Evolutionary conservation across 2,888 invertebrate genomes (phyloP), one percentile per base, ranked within the genome.

Genomic region (Congeria kusceri): DNA sequence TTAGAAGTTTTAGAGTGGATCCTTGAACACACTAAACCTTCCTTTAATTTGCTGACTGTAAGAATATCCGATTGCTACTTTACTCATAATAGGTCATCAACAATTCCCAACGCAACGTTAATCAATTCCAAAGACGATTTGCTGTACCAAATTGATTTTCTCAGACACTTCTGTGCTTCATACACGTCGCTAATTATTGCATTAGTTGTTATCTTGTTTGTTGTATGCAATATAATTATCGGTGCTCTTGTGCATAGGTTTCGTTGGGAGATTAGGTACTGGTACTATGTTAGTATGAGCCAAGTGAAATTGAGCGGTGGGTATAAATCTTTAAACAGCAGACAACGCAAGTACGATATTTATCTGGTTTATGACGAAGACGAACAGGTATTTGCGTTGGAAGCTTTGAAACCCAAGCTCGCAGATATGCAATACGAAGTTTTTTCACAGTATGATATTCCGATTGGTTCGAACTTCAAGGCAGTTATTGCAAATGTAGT

Each of bases 241-340:
- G 57, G 58, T 4, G 44, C 68, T 18, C 15, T 65, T 3, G 62
- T 64, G 1, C 58, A 78, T 29, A 39, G 73, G 0, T 69, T 67
- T 47, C 44, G 78, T 15, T 78, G 78, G 78, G 68, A 66, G 28
- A 46, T 78, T 20, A 44, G 73, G 23, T 78, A 78, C 39, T 78
- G 78, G 78, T 78, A 78, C 28, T 73, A 73, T 29, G 68, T 78
- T 9, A 44, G 65, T 20, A 20, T 57, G 20, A 39, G 20, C 27
- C 32, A 58, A 23, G 23, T n/a, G n/a, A n/a, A n/a, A n/a, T n/a
- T n/a, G n/a, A n/a, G 44, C 11, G 47, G 27, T 3, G 29, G 13
- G 13, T 25, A 28, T 20, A 15, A 29, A 18, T 27, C 20, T 4
- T 23, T 27, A 9, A 11, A 39, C 20, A 23, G 20, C 32, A 32